Base-by-base conservation (phyloP, 2,113 vertebrate species). In the Amphiprion ocellaris region DNA sequence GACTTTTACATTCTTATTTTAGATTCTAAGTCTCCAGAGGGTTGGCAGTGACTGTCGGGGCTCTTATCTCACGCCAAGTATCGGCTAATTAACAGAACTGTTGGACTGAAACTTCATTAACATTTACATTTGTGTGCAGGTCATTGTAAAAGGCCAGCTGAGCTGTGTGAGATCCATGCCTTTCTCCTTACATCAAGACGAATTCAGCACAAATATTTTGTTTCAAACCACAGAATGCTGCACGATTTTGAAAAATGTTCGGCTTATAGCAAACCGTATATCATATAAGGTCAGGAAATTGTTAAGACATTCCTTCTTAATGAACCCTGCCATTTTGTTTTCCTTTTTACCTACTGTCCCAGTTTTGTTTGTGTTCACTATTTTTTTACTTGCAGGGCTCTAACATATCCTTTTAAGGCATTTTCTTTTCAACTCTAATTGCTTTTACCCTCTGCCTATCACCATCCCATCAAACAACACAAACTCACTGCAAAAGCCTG, bases 401-500 rank as follows among this genome's bases (percentile, higher is more conserved):
- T 77, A 24, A 78, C 55, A 54, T 89, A 65, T 70, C 85, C 86
- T 86, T 93, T 85, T 91, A 92, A 87, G 84, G 85, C 59, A n/a
- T 81, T 79, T 80, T 83, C 49, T 83, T 85, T 81, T 74, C 49
- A 59, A 60, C 66, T 85, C 55, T 86, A 87, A 88, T 82, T 76
- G 74, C 85, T 77, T 74, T 68, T 80, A 74, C 64, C 72, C 78
- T 77, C 49, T 44, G 79, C 76, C 74, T 91, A 87, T 93, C 87
- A 65, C 71, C 37, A 44, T 41, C 69, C 81, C 87, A 91, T 89
- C 92, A 81, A 89, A 89, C 80, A 89, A 81, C 78, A 82, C 23
- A 41, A 55, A 50, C 26, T 63, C 41, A 72, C 21, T 52, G 33
- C 53, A 53, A 67, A 80, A 64, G 37, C 10, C 30, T 67, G 66